phyloP scores from a whole-genome alignment of 2,797 vertebrate genomes.

The Clarias pachynema region DNA sequence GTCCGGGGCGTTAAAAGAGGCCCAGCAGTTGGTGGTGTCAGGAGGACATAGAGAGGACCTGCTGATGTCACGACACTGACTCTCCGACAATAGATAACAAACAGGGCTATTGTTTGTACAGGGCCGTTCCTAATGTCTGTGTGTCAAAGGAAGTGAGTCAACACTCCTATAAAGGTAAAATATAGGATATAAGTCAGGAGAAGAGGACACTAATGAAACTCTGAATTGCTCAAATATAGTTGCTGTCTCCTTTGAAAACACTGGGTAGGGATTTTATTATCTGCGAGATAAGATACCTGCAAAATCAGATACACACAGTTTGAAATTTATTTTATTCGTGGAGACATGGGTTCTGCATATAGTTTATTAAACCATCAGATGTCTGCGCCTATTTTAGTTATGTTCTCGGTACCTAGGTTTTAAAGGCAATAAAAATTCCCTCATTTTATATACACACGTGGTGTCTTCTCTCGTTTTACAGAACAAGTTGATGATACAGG shows the following conservation, averaged over 20 bases:
- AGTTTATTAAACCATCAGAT: not conserved
- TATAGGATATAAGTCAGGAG: conserved; percentile 17
- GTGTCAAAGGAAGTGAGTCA: conserved; percentile 53
- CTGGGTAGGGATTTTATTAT: conserved; percentile 37
- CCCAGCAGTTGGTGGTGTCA: conserved; percentile 54
- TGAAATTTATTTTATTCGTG: not conserved
- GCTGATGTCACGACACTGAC: conserved; percentile 50
- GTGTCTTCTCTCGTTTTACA: not conserved
- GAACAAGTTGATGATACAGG: not conserved
- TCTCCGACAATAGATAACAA: conserved; percentile 44
- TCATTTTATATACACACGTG: not conserved
- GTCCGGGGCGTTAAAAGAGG: conserved; percentile 21
- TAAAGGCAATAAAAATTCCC: not conserved
- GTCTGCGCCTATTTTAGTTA: not conserved
- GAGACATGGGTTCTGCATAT: conserved; percentile 5
- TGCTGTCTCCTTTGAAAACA: conserved; percentile 35
- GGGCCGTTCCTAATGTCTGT: conserved; percentile 34
- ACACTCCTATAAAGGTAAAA: conserved; percentile 32
- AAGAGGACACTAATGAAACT: conserved; percentile 33
- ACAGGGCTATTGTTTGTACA: conserved; percentile 43
- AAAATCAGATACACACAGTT: not conserved
- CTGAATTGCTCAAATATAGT: conserved; percentile 27
- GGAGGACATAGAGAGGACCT: conserved; percentile 50
- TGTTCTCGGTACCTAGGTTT: not conserved
- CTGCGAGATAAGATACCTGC: conserved; percentile 46